Evolutionary conservation across 1,140 invertebrate species (phyloP).

Genomic region (Holotrichia oblita): DNA sequence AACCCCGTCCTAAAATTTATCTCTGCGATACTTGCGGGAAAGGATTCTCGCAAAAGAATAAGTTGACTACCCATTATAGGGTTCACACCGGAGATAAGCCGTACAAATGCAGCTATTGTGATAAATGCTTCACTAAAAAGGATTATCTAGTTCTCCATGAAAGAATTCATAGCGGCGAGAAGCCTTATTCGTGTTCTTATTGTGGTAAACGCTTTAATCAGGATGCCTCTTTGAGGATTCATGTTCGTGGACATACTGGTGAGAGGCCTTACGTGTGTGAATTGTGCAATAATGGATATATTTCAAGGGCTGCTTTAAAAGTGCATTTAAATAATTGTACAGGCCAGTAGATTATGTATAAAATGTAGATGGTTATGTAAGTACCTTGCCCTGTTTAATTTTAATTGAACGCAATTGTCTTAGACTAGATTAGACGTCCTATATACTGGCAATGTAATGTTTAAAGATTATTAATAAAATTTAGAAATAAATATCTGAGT

Average conservation of each 20-base stretch:
- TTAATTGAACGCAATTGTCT: too few relatives aligned
- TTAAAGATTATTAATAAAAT: too few relatives aligned
- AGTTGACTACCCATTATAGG: slow-evolving; percentile 69
- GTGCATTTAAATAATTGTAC: slow-evolving; percentile 57
- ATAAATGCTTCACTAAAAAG: slow-evolving; percentile 65
- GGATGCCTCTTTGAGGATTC: slow-evolving; percentile 61
- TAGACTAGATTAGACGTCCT: too few relatives aligned
- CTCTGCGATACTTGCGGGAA: slow-evolving; percentile 64
- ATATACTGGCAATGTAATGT: too few relatives aligned
- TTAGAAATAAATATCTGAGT: too few relatives aligned
- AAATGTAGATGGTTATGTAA: too few relatives aligned
- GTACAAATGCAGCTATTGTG: slow-evolving; percentile 65
- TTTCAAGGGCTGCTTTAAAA: slow-evolving; percentile 53
- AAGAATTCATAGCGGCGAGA: slow-evolving; percentile 66
- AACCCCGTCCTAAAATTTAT: slow-evolving; percentile 37
- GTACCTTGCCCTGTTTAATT: too few relatives aligned
- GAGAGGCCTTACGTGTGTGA: slow-evolving; percentile 57
- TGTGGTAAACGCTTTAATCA: slow-evolving; percentile 65
- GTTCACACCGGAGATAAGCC: slow-evolving; percentile 66
- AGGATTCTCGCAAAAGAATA: slow-evolving; percentile 68
- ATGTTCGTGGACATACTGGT: slow-evolving; percentile 61
- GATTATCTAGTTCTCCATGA: slow-evolving; percentile 68
- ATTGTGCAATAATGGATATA: slow-evolving; percentile 52
- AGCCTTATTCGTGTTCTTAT: slow-evolving; percentile 65
- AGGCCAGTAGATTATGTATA: background rate